Evolutionary conservation across 1,140 invertebrate genomes (phyloP), one percentile per base, ranked within the genome.

Genomic region (Lepidurus apus): DNA sequence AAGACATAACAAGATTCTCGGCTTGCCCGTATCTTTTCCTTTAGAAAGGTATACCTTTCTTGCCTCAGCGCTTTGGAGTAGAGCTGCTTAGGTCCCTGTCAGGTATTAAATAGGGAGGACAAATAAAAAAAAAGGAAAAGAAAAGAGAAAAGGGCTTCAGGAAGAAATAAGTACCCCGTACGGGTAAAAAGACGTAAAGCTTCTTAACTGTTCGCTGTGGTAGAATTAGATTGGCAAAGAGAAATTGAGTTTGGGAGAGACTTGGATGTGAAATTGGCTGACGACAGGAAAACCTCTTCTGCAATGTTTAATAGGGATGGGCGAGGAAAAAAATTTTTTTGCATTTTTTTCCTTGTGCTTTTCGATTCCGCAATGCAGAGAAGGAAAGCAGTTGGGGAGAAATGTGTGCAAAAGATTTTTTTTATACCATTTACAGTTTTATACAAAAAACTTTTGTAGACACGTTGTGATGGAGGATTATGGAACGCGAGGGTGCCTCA

Each of bases 191-290:
- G 53, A 65, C 53, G 13, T 65, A 65, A 65, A 65, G 53, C 53
- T 65, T 65, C 53, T 65, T 65, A 65, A 65, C 53, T 65, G 13
- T n/a, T 65, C 53, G 53, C 21, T 65, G 53, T 65, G 13, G 53
- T 65, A 65, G n/a, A 21, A 65, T 65, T 65, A 65, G 53, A 65
- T 65, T 65, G 53, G 53, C 53, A 21, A 65, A 65, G n/a, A 65
- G 53, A 65, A 65, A 65, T 65, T 65, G 53, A 65, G 53, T 65
- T 65, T 65, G 10, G 45, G 53, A 34, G 53, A n/a, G n/a, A 65
- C 53, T 13, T 65, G 13, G 17, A 65, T 65, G 53, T 65, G 53
- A 65, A 65, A 65, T 65, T 13, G 53, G 53, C 53, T 65, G 53
- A 65, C 53, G 53, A 65, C 13, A 21, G 53, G 53, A 17, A 65